Evolutionary conservation across 2,797 vertebrate genomes (phyloP), one percentile per base, ranked within the genome.

Genomic region (Avahi laniger): DNA sequence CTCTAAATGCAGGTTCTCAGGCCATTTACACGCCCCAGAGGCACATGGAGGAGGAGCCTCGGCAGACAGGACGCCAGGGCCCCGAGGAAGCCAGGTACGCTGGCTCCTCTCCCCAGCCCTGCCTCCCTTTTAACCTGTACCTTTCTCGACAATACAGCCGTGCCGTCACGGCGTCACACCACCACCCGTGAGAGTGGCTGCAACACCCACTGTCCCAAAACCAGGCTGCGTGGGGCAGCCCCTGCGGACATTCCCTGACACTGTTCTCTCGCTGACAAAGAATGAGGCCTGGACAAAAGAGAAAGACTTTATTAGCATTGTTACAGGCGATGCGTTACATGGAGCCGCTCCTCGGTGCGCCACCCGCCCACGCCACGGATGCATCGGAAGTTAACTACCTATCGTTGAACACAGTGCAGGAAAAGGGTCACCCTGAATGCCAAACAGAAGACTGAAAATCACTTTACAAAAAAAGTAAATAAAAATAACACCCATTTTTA

Each of bases 281-380:
- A 2, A 90, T 14, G 1, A 65, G 33, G 75, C 81, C 91, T 61
- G 92, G 90, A 89, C 93, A 41, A 57, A 82, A 78, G 95, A 96
- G 84, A 97, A 91, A 94, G 87, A 97, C 97, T 95, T 99, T 99
- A 99, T 99, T 99, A 99, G 99, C 98, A 99, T 98, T 98, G 98
- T 99, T 98, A 99, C 97, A 98, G 98, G 98, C 98, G 98, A 98
- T 97, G 98, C 98, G 96, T 98, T 59, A 97, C 98, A 97, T 98
- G 97, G 97, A 98, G 98, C 98, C 97, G 98, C 97, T 97, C 98
- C 98, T 98, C 98, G 98, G 98, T 98, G 97, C 98, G 98, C 98
- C 98, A 97, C 98, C 89, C 97, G 97, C 98, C 98, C 95, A 98
- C 96, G 98, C 97, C 97, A 96, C 97, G 94, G 98, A 96, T 90